phyloP scores from a whole-genome alignment of 2,797 vertebrate species.

The Periparus ater region DNA sequence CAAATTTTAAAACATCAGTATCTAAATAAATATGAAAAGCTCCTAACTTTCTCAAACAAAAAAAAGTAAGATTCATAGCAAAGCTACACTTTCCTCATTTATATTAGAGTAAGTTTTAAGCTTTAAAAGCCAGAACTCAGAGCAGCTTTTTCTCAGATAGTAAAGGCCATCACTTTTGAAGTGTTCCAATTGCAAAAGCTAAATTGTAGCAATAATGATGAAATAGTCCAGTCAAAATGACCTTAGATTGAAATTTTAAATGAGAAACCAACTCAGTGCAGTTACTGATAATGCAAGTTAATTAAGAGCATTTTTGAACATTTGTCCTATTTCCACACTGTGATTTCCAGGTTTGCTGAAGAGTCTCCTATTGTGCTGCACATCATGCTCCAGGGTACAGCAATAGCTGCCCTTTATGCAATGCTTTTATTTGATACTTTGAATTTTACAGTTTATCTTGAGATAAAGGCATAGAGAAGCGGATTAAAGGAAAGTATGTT shows the following conservation, averaged over 20 bases:
- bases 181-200: slow-evolving; percentile 1
- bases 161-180: slow-evolving; percentile 40
- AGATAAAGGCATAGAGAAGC: not conserved
- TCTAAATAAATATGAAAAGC: slow-evolving; percentile 44
- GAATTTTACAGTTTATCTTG: slow-evolving; percentile 22
- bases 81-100: slow-evolving; percentile 8
- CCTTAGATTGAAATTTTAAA: slow-evolving; percentile 54
- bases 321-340: slow-evolving; percentile 17
- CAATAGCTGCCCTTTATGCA: not conserved
- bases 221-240: slow-evolving; percentile 36
- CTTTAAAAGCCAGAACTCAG: slow-evolving; percentile 4
- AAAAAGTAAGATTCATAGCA: not conserved
- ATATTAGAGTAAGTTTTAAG: not conserved
- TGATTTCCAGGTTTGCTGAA: slow-evolving; percentile 16
- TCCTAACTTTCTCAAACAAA: not conserved
- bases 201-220: slow-evolving; percentile 37
- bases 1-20: slow-evolving; percentile 39
- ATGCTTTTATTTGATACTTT: not conserved
- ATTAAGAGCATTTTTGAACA: slow-evolving; percentile 56
- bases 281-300: slow-evolving; percentile 55
- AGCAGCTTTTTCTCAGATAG: slow-evolving; percentile 21
- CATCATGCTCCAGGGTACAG: not conserved
- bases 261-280: slow-evolving; percentile 37
- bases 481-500: not conserved
- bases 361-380: not conserved